phyloP scores from a whole-genome alignment of 2,888 invertebrate genomes.

The Agrochola lota region DNA sequence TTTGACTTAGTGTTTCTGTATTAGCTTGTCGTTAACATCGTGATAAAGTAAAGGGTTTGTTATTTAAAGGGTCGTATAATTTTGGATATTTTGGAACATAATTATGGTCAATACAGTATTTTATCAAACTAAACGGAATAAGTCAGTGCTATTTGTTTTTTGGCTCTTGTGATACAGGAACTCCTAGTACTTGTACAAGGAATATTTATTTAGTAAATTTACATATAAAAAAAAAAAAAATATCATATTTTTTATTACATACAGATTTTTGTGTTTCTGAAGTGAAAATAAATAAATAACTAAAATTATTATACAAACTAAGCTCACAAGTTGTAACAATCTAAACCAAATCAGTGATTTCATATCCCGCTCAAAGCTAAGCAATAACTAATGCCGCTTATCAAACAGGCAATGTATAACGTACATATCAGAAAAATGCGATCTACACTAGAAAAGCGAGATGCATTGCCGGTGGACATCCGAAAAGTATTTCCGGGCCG shows the following conservation, averaged over 20 bases:
- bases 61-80: background rate
- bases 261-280: too few species aligned
- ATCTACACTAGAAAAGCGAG: slow-evolving; percentile 71
- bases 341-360: slow-evolving; percentile 35
- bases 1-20: slow-evolving; percentile 22
- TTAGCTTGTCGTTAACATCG: slow-evolving; percentile 24
- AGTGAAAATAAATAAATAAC: too few species aligned
- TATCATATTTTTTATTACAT: too few species aligned
- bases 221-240: too few species aligned
- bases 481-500: slow-evolving; percentile 82
- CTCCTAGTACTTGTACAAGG: too few species aligned
- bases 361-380: slow-evolving; percentile 38
- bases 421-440: slow-evolving; percentile 65
- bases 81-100: background rate
- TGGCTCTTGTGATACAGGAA: too few species aligned
- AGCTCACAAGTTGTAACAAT: slow-evolving; percentile 11
- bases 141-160: too few species aligned
- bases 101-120: background rate
- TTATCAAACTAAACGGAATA: background rate
- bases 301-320: slow-evolving; percentile 7
- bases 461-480: slow-evolving; percentile 81
- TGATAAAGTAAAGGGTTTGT: background rate
- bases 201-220: too few species aligned
- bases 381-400: slow-evolving; percentile 48
- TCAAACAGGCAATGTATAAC: slow-evolving; percentile 51